These are phyloP conservation scores for Bombylius major DNA, from an alignment of 2,888 invertebrate species.

Conservation along the genomic window DNA sequence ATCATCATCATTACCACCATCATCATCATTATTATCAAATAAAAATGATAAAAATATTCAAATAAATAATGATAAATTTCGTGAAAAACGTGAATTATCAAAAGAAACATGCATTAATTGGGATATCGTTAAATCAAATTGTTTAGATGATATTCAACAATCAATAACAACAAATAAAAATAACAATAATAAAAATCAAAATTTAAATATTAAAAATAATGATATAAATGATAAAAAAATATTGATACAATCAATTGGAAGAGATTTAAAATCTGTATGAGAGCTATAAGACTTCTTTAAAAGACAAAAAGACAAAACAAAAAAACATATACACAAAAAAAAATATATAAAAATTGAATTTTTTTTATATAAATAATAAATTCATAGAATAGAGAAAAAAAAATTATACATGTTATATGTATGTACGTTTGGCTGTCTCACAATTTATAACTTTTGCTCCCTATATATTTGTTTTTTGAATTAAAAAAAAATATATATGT, in stretches of 20 bases:
- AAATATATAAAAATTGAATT: too few relatives aligned
- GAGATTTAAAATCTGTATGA: conserved; percentile 29
- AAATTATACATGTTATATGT: too few relatives aligned
- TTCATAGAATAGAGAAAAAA: too few relatives aligned
- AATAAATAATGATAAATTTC: neutral
- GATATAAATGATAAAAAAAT: neutral
- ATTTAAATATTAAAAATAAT: too few relatives aligned
- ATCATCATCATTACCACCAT: neutral
- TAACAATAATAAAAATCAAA: neutral
- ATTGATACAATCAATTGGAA: conserved; percentile 19
- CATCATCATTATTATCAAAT: neutral
- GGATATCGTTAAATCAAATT: conserved; percentile 16
- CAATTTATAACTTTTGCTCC: too few relatives aligned
- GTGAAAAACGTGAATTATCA: conserved; percentile 3
- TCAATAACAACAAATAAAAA: conserved; percentile 11
- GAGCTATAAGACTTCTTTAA: too few relatives aligned
- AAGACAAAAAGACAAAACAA: too few relatives aligned
- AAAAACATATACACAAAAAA: too few relatives aligned
- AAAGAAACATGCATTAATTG: conserved; percentile 5
- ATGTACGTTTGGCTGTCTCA: too few relatives aligned
- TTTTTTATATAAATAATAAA: too few relatives aligned
- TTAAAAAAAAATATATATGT: too few relatives aligned
- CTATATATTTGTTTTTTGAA: too few relatives aligned
- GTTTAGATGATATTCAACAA: conserved; percentile 21
- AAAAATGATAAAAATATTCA: conserved; percentile 11